A percentile compares a stretch with the other conserved stretches of the same genome.
Evolutionary conservation across 2,797 vertebrate genomes (phyloP).

Genomic region (Adrianichthys oophorus): DNA sequence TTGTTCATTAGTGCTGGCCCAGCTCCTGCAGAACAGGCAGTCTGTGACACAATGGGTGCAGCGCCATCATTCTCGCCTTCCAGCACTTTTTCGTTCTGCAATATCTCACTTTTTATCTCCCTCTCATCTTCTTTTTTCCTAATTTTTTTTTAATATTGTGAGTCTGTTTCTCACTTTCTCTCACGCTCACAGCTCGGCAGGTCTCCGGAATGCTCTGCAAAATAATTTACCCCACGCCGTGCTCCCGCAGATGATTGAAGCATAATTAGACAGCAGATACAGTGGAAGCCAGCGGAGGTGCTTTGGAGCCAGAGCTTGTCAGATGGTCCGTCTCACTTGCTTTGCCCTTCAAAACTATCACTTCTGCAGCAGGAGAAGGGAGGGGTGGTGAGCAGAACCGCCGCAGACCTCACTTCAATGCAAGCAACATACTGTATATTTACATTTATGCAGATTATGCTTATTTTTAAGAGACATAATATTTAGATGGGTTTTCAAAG

Average conservation of each 20-base stretch:
- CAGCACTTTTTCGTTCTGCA: slow-evolving; percentile 8
- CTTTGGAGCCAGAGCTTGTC: slow-evolving; percentile 61
- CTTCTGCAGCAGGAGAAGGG: slow-evolving; percentile 43
- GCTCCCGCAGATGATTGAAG: slow-evolving; percentile 80
- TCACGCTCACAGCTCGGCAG: slow-evolving; percentile 57
- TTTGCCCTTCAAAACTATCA: slow-evolving; percentile 79
- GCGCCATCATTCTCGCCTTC: slow-evolving; percentile 32
- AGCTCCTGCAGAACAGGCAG: slow-evolving; percentile 51
- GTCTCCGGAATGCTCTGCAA: slow-evolving; percentile 59
- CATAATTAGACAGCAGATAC: slow-evolving; percentile 84
- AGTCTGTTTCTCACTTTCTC: slow-evolving; percentile 42
- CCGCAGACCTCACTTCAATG: slow-evolving; percentile 14
- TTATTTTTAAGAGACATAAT: slow-evolving; percentile 11
- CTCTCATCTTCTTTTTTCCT: slow-evolving; percentile 1
- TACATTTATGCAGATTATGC: neutral
- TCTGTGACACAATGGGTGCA: slow-evolving; percentile 51
- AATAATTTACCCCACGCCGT: slow-evolving; percentile 79
- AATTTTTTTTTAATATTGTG: slow-evolving; percentile 22
- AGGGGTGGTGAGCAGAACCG: slow-evolving; percentile 11
- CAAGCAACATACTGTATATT: slow-evolving; percentile 6
- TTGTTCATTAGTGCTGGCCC: slow-evolving; percentile 67
- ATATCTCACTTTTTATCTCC: slow-evolving; percentile 2
- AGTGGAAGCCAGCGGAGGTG: slow-evolving; percentile 73
- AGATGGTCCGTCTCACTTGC: slow-evolving; percentile 72
- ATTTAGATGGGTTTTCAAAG: slow-evolving; percentile 3